Percentiles rank a stretch among this genome's conserved stretches.
Conservation (phyloP, 2,888 invertebrate genomes). For the Biston stratarius region DNA sequence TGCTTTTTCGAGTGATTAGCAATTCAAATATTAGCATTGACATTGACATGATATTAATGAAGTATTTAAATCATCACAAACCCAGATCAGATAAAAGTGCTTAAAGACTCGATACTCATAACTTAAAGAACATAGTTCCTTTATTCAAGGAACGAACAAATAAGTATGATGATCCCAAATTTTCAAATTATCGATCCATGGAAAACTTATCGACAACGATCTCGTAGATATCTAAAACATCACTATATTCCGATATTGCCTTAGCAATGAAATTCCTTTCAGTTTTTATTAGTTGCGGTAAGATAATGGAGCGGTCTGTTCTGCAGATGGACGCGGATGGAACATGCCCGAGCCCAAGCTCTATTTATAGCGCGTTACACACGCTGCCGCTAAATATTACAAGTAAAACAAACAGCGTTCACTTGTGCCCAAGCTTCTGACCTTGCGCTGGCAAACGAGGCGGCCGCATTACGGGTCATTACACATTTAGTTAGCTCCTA, state of each 20-base stretch:
- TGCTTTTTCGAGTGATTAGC: no score
- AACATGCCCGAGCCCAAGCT: conserved; percentile 71
- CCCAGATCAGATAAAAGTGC: no score
- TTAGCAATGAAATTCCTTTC: conserved; percentile 73
- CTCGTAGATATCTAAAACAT: conserved; percentile 41
- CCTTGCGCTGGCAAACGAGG: conserved; percentile 41
- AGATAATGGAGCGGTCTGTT: conserved; percentile 81
- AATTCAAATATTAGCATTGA: no score
- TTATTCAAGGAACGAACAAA: no score
- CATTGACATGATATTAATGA: no score
- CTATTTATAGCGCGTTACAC: conserved; percentile 80
- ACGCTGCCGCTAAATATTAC: conserved; percentile 76
- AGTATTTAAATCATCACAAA: no score
- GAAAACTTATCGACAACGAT: conserved; percentile 25
- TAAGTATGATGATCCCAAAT: not conserved
- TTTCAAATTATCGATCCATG: not conserved
- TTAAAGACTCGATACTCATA: no score
- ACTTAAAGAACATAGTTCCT: no score
- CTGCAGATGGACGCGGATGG: conserved; percentile 68
- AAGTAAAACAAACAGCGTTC: conserved; percentile 71
- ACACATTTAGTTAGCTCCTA: conserved; percentile 31
- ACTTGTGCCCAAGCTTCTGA: conserved; percentile 56
- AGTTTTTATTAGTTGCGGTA: conserved; percentile 80
- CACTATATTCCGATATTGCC: conserved; percentile 51
- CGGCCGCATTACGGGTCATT: conserved; percentile 39